Percentiles rank a stretch among this genome's conserved stretches.
Conservation (phyloP, 2,888 invertebrate species). For the Orthosia incerta region DNA sequence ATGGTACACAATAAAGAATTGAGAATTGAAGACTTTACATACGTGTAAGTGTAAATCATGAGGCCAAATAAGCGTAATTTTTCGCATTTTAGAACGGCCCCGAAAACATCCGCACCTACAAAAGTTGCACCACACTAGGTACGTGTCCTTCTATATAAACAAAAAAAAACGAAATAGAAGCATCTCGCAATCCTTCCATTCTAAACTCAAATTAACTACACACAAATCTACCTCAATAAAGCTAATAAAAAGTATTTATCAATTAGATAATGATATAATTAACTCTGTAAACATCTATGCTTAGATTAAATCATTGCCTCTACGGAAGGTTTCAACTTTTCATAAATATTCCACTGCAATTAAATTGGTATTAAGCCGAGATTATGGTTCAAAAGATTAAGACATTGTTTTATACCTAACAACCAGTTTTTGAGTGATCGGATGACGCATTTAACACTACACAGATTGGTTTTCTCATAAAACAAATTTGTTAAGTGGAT, state of each 20-base stretch:
- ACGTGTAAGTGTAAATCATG: not conserved
- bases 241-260: not conserved
- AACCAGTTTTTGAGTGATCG: not conserved
- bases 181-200: not conserved
- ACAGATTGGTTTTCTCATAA: constrained; percentile 17
- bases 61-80: not conserved
- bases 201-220: not conserved
- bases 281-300: not conserved
- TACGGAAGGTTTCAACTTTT: constrained; percentile 38
- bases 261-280: constrained; percentile 15
- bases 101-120: constrained; percentile 23
- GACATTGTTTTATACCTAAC: not conserved
- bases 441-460: constrained; percentile 31
- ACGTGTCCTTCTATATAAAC: not conserved
- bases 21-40: no score
- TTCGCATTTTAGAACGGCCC: not conserved
- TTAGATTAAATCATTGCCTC: constrained; percentile 11
- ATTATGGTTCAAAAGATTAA: not conserved
- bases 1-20: no score
- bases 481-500: constrained; percentile 16
- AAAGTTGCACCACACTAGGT: not conserved
- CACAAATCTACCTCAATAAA: not conserved
- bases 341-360: constrained; percentile 52
- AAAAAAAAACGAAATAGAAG: not conserved
- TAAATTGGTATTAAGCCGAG: constrained; percentile 44